Evolutionary conservation across 2,888 invertebrate species (phyloP).

Genomic region (Chalcosyrphus nemorum): DNA sequence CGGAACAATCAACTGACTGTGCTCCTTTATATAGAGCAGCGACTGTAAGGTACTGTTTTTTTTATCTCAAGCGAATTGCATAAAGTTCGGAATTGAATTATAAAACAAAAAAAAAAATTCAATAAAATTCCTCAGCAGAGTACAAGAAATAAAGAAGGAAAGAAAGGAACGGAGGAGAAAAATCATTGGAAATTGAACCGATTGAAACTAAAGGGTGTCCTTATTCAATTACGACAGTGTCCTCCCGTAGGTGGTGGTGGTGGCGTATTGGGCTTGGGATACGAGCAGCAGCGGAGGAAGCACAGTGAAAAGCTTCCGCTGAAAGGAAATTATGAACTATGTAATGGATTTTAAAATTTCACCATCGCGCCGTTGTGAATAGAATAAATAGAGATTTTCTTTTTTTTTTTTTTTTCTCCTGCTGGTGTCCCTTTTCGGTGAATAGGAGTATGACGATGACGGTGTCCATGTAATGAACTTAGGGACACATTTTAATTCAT

Average conservation of each 20-base stretch:
- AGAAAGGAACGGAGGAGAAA: slow-evolving; percentile 34
- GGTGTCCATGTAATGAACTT: slow-evolving; percentile 33
- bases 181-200: slow-evolving; percentile 71
- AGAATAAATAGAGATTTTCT: not conserved
- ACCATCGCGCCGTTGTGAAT: not conserved
- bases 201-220: slow-evolving; percentile 72
- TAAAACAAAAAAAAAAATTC: slow-evolving; percentile 44
- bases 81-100: slow-evolving; percentile 63
- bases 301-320: slow-evolving; percentile 50
- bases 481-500: slow-evolving; percentile 6
- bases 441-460: not conserved
- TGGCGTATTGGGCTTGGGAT: no score
- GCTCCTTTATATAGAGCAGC: not conserved
- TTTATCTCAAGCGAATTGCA: slow-evolving; percentile 19
- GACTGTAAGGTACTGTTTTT: not conserved
- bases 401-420: not conserved
- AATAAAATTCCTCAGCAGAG: slow-evolving; percentile 64
- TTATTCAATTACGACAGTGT: slow-evolving; percentile 65
- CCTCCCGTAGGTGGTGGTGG: slow-evolving; percentile 20
- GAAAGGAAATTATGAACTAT: slow-evolving; percentile 71
- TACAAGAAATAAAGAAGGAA: not conserved
- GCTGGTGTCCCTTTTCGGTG: not conserved
- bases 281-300: slow-evolving; percentile 1
- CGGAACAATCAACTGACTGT: slow-evolving; percentile 9
- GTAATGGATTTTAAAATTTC: slow-evolving; percentile 55